Evolutionary conservation across 2,888 invertebrate genomes (phyloP).

Genomic region (Pristionchus entomophagus): DNA sequence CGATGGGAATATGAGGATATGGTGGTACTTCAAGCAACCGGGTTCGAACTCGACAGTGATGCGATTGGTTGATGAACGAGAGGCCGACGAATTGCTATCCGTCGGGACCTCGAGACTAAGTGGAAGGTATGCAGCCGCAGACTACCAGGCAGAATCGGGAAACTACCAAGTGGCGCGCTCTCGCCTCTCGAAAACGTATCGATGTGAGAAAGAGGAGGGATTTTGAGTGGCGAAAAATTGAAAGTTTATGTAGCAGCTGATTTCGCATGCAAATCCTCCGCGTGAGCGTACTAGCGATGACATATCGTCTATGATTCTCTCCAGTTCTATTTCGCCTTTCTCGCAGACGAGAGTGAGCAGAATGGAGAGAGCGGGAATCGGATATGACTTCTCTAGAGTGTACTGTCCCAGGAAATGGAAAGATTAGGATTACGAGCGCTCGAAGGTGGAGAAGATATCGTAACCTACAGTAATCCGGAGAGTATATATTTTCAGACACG

Average conservation of each 20-base stretch:
- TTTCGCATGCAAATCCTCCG: constrained; percentile 35
- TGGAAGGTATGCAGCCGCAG: background rate
- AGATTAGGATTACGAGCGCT: no score
- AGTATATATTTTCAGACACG: no score
- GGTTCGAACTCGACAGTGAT: background rate
- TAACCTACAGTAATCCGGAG: no score
- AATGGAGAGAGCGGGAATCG: no score
- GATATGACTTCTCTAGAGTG: no score
- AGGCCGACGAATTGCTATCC: background rate
- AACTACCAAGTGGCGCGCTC: background rate
- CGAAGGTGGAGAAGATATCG: no score
- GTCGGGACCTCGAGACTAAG: background rate
- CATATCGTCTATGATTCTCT: no score
- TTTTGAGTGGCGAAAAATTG: background rate
- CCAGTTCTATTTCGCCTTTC: no score
- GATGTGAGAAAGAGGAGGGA: background rate
- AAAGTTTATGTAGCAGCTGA: constrained; percentile 34
- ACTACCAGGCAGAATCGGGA: background rate
- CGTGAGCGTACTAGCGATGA: background rate
- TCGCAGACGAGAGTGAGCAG: no score
- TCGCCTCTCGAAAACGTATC: background rate
- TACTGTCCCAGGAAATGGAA: no score
- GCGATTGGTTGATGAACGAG: background rate
- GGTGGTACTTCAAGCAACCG: background rate
- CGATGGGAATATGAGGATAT: background rate